These are phyloP conservation scores for Phaedon cochleariae DNA, from an alignment of 2,888 invertebrate species.

Conservation along the genomic window DNA sequence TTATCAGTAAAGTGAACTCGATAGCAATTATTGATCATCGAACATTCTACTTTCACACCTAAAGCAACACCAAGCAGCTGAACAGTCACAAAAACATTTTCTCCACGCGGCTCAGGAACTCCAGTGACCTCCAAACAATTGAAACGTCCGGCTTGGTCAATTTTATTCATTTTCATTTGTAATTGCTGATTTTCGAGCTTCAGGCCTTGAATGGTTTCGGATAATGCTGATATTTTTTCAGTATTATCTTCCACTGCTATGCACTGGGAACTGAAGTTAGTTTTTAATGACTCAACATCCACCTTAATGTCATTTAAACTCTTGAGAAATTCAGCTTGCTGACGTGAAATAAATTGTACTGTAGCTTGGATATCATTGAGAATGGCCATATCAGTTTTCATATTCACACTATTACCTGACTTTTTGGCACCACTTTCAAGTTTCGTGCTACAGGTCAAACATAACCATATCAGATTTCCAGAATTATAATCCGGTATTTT, in stretches of 20 bases:
- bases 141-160: background rate
- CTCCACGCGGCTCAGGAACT: conserved; percentile 4
- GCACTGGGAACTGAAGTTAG: background rate
- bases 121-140: no score
- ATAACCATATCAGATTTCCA: conserved; percentile 2
- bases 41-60: background rate
- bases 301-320: conserved; percentile 2
- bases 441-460: background rate
- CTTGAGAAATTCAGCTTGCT: conserved; percentile 4
- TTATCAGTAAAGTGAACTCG: background rate
- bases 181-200: conserved; percentile 1
- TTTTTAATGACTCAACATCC: conserved; percentile 3
- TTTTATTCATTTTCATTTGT: conserved; percentile 1
- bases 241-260: conserved; percentile 3
- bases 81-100: conserved; percentile 3
- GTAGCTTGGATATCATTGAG: background rate
- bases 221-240: background rate
- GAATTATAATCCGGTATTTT: conserved; percentile 6
- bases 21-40: background rate
- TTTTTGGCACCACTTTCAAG: background rate
- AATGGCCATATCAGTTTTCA: background rate
- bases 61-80: background rate
- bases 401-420: background rate
- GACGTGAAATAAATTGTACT: conserved; percentile 5
- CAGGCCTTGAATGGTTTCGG: conserved; percentile 1